A percentile compares a stretch with the other conserved stretches of the same genome.
phyloP scores from a whole-genome alignment of 2,113 vertebrate species.

The Solea solea region DNA sequence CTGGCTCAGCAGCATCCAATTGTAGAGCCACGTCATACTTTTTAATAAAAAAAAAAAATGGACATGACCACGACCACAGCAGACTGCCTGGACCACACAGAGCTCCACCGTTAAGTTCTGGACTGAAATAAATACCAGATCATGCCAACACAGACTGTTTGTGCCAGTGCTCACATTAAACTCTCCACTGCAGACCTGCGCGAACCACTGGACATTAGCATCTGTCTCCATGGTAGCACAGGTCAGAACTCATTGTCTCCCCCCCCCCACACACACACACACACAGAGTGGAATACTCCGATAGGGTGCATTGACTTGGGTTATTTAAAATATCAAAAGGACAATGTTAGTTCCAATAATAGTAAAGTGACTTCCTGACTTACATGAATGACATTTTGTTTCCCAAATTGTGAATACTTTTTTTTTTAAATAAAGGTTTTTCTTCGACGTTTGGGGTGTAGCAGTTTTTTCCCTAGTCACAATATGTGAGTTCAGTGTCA shows the following conservation, averaged over 20 bases:
- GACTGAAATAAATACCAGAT: background rate
- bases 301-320: background rate
- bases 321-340: background rate
- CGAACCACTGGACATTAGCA: background rate
- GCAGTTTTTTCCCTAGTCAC: background rate
- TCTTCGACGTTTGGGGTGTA: background rate
- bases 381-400: background rate
- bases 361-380: background rate
- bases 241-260: background rate
- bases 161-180: background rate
- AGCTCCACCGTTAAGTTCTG: background rate
- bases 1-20: conserved; percentile 81
- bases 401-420: conserved; percentile 22
- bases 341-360: conserved; percentile 2
- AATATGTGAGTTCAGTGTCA: no score
- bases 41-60: conserved; percentile 62
- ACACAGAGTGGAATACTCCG: background rate
- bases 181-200: conserved; percentile 2
- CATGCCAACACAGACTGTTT: conserved; percentile 9
- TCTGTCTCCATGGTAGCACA: background rate
- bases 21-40: conserved; percentile 69
- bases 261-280: no score
- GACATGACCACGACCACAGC: background rate
- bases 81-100: conserved; percentile 6
- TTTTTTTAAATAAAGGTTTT: conserved; percentile 51